Evolutionary conservation across 2,797 vertebrate species (phyloP), one percentile per base, ranked within the genome.

Genomic region (Anniella stebbinsi): DNA sequence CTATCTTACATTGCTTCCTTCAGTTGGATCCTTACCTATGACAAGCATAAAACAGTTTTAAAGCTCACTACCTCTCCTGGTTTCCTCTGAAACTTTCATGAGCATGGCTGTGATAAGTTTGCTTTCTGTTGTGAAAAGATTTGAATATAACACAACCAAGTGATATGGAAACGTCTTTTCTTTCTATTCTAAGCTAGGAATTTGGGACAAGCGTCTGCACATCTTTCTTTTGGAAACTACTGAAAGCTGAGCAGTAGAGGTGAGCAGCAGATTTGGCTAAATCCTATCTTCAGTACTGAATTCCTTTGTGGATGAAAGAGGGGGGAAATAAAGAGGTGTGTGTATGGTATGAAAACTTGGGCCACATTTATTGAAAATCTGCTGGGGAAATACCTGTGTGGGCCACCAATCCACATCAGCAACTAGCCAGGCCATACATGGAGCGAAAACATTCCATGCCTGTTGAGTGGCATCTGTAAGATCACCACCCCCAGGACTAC

Each of bases 1-100:
- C 76, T 72, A 63, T 70, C 82, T n/a, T 67, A 48, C 41, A 69
- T 2, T 25, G 0, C 6, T 10, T 30, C 77, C 0, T 87, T 84
- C 85, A 13, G 38, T n/a, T 11, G 41, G 54, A 76, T 54, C 72
- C 1, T 92, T 30, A 13, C 72, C 82, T 93, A 87, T 85, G 90
- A 4, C 0, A 80, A 3, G 10, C 6, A 60, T 0, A 73, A 8
- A 83, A 7, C 6, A 75, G 75, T 2, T 87, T 1, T 72, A 86
- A 90, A 51, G 2, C 33, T 1, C 1, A 10, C 10, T 57, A 0
- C 30, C 2, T 54, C 38, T 54, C 0, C 25, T 69, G 0, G 4
- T 36, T 83, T 84, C 76, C 9, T 36, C 88, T 87, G 0, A 0
- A 25, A n/a, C 1, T 0, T 33, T 86, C 12, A 18, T 78, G 8